Evolutionary conservation across 2,797 vertebrate genomes (phyloP).

Genomic region (Takifugu ocellatus): DNA sequence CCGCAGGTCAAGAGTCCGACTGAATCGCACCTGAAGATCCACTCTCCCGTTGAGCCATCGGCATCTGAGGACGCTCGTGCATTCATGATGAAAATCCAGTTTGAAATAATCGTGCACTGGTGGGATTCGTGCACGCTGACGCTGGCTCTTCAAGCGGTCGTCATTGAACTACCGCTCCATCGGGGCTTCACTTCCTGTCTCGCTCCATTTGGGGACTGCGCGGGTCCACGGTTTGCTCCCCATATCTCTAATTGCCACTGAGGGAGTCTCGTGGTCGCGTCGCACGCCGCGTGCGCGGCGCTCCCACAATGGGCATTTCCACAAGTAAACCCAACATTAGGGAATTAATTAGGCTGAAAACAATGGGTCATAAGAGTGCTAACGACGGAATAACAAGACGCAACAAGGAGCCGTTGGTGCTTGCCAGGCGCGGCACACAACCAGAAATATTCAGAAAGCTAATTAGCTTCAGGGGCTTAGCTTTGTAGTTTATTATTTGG

Average conservation of each 20-base stretch:
- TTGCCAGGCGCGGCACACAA: constrained; percentile 48
- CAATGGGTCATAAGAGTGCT: constrained; percentile 74
- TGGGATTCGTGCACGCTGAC: constrained; percentile 11
- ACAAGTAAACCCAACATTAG: constrained; percentile 75
- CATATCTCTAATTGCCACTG: constrained; percentile 68
- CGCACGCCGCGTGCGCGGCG: constrained; percentile 37
- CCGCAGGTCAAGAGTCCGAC: background rate
- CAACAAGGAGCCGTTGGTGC: constrained; percentile 28
- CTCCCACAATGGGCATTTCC: constrained; percentile 62
- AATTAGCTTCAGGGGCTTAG: constrained; percentile 57
- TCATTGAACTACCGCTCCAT: constrained; percentile 25
- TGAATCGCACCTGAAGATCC: background rate
- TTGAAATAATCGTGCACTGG: constrained; percentile 3
- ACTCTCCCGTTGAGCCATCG: background rate
- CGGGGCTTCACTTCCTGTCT: constrained; percentile 35
- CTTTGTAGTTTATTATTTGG: constrained; percentile 27
- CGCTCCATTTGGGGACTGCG: constrained; percentile 45
- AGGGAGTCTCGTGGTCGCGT: constrained; percentile 53
- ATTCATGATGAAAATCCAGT: constrained; percentile 6
- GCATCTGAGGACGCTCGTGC: constrained; percentile 9
- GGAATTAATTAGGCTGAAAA: constrained; percentile 80
- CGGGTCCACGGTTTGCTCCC: constrained; percentile 52
- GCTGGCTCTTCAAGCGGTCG: constrained; percentile 21
- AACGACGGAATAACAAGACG: constrained; percentile 74
- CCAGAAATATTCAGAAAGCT: constrained; percentile 46